Conservation (phyloP, 2,888 invertebrate genomes). For the Lycophotia porphyrea region DNA sequence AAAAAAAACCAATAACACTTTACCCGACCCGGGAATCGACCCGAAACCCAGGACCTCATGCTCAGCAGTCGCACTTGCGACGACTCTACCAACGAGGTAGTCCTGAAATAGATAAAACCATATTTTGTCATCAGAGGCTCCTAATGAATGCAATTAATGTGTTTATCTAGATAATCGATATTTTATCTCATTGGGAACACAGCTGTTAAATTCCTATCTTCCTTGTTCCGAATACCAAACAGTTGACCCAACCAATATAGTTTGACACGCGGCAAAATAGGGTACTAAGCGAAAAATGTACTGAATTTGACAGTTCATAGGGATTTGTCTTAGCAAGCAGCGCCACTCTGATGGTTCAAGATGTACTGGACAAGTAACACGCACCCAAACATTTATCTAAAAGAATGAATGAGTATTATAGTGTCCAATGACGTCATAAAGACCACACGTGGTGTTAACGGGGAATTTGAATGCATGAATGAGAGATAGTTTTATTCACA, state of each 20-base stretch:
- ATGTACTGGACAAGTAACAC: background rate
- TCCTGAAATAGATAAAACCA: no score
- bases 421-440: slow-evolving; percentile 11
- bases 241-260: background rate
- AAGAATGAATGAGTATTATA: slow-evolving; percentile 31
- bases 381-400: slow-evolving; percentile 16
- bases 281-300: background rate
- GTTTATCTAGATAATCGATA: background rate
- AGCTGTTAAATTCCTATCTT: slow-evolving; percentile 4
- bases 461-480: background rate
- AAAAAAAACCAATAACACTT: no score
- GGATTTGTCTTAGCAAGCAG: background rate
- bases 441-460: slow-evolving; percentile 22
- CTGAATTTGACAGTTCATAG: background rate
- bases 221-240: slow-evolving; percentile 11
- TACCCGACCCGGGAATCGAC: no score
- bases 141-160: background rate
- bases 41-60: no score
- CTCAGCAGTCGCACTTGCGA: no score
- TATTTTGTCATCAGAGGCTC: no score
- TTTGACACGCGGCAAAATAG: background rate
- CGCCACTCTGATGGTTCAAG: background rate
- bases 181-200: slow-evolving; percentile 5
- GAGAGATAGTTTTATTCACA: background rate
- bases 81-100: no score